Evolutionary conservation across 2,797 vertebrate genomes (phyloP), one percentile per base, ranked within the genome.

Genomic region (Myotis planiceps): DNA sequence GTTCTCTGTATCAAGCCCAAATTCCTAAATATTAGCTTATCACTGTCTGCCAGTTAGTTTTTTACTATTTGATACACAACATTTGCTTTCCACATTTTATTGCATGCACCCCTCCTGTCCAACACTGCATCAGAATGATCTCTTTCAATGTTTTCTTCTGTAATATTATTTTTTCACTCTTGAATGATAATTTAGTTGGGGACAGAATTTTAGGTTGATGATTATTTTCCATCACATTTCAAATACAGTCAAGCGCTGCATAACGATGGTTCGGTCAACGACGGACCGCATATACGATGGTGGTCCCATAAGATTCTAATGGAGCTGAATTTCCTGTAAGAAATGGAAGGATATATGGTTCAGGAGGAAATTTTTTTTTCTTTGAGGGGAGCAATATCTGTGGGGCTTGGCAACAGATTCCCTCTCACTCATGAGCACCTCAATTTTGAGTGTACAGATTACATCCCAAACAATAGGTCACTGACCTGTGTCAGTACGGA

Each of bases 271-370:
- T 81, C 5, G 18, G 58, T 65, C 79, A 81, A 65, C 29, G 19
- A 47, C 0, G 58, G 29, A 81, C 79, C 39, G 29, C 55, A 15
- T 45, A n/a, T 21, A 63, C 12, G 1, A 65, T 3, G 2, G 12
- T 47, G 19, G 58, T 81, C 58, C 79, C 79, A 15, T 47, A n/a
- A 65, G 58, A 65, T 63, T 47, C 42, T 32, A 81, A 63, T 45
- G 29, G 39, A 81, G 79, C 58, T 81, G 79, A 81, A 81, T 81
- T 81, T 81, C 78, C 78, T 81, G 37, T 81, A 81, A 63, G 78
- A 81, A 21, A 63, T 81, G 27, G 55, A 81, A 81, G 78, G 55
- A 45, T 80, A 60, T 60, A 39, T 45, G 55, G 55, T 60, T 60
- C 27, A 80, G 55, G 78, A 60, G 78, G 27, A n/a, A 58, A 6